These are phyloP conservation scores for Nineta flava DNA, from an alignment of 2,888 invertebrate species.

Conservation along the genomic window DNA sequence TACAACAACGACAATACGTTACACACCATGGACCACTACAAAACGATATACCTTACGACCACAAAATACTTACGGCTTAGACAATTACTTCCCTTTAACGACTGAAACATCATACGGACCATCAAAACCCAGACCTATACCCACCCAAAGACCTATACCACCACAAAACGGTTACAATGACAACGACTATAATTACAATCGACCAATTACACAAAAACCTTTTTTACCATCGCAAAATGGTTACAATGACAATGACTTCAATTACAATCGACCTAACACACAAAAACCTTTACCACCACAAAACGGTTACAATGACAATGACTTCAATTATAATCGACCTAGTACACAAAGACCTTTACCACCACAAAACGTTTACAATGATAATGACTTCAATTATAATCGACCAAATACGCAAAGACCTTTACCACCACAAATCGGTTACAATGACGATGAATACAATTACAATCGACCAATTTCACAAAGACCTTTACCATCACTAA, in stretches of 20 bases:
- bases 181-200: constrained; percentile 8
- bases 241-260: too few relatives aligned
- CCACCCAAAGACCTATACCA: constrained; percentile 21
- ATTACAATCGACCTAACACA: too few relatives aligned
- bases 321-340: constrained; percentile 16
- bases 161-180: constrained; percentile 25
- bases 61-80: not conserved
- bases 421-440: not conserved
- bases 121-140: constrained; percentile 4
- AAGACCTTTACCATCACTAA: constrained; percentile 7
- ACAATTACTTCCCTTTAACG: constrained; percentile 1
- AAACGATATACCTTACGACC: not conserved
- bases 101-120: too few relatives aligned
- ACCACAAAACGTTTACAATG: constrained; percentile 23
- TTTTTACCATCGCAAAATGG: not conserved
- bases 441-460: too few relatives aligned
- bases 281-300: constrained; percentile 3
- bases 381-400: constrained; percentile 14
- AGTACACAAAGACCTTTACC: constrained; percentile 20
- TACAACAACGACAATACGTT: not conserved
- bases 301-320: constrained; percentile 7
- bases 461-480: too few relatives aligned
- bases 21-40: not conserved
- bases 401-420: not conserved
- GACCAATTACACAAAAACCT: not conserved